These are phyloP conservation scores for Phenganax stokvisi DNA, from an alignment of 92 coral and sea anemone genomes.

Conservation along the genomic window DNA sequence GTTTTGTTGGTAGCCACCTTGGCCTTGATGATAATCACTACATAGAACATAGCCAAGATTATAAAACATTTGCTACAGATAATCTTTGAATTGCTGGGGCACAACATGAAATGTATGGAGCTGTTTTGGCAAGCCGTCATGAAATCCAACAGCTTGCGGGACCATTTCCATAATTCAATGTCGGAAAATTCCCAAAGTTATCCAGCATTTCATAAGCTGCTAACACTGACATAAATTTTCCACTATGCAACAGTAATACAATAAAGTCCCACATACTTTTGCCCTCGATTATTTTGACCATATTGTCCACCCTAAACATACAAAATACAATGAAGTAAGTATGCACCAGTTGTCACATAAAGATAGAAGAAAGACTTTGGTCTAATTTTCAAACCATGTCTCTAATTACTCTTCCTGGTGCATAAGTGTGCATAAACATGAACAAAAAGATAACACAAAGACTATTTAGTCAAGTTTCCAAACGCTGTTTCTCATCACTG, in stretches of 20 bases:
- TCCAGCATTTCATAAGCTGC: conserved; percentile 18
- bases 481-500: too few relatives aligned
- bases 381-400: neutral
- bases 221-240: conserved; percentile 26
- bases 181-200: conserved; percentile 34
- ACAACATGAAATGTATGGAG: neutral
- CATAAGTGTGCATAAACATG: too few relatives aligned
- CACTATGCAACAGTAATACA: neutral
- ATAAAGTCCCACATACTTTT: conserved; percentile 8
- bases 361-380: neutral
- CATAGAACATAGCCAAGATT: neutral
- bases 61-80: too few relatives aligned
- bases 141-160: neutral
- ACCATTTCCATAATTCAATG: conserved; percentile 19
- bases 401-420: neutral
- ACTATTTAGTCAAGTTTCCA: too few relatives aligned
- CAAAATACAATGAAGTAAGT: neutral
- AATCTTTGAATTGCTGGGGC: too few relatives aligned
- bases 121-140: conserved; percentile 10
- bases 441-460: too few relatives aligned
- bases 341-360: neutral
- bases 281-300: conserved; percentile 32
- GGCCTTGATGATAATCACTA: conserved; percentile 48
- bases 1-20: conserved; percentile 58
- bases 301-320: conserved; percentile 9